phyloP scores from a whole-genome alignment of 2,888 invertebrate genomes.

The Cylloceria caligata region DNA sequence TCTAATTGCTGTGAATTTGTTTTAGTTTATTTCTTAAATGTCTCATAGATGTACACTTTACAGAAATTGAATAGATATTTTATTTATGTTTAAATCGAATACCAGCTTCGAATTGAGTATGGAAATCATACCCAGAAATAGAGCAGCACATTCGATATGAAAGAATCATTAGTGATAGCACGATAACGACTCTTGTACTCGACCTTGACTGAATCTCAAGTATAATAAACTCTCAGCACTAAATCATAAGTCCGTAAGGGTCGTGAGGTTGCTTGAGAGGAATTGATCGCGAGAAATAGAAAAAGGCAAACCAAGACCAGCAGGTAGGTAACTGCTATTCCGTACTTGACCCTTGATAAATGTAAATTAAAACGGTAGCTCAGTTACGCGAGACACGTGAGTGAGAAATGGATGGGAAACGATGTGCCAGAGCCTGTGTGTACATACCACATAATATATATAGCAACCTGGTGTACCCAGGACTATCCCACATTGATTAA shows the following conservation, averaged over 20 bases:
- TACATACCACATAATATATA: neutral
- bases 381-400: conserved; percentile 43
- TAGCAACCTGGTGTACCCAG: neutral
- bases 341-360: conserved; percentile 65
- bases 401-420: conserved; percentile 56
- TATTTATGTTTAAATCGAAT: neutral
- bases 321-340: conserved; percentile 22
- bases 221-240: conserved; percentile 36
- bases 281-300: conserved; percentile 50
- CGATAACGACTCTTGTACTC: conserved; percentile 13
- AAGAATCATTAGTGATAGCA: neutral
- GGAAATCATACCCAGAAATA: neutral
- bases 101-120: neutral
- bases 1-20: too few species aligned
- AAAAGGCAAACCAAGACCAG: conserved; percentile 25
- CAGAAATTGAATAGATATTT: too few species aligned
- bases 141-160: neutral
- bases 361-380: conserved; percentile 65
- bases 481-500: neutral
- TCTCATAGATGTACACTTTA: too few species aligned
- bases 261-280: conserved; percentile 17
- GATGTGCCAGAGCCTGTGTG: neutral
- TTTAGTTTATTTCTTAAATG: too few species aligned
- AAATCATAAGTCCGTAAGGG: conserved; percentile 52
- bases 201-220: conserved; percentile 49